These are phyloP conservation scores for Netelia melanura DNA, from an alignment of 2,888 invertebrate species.

Conservation along the genomic window DNA sequence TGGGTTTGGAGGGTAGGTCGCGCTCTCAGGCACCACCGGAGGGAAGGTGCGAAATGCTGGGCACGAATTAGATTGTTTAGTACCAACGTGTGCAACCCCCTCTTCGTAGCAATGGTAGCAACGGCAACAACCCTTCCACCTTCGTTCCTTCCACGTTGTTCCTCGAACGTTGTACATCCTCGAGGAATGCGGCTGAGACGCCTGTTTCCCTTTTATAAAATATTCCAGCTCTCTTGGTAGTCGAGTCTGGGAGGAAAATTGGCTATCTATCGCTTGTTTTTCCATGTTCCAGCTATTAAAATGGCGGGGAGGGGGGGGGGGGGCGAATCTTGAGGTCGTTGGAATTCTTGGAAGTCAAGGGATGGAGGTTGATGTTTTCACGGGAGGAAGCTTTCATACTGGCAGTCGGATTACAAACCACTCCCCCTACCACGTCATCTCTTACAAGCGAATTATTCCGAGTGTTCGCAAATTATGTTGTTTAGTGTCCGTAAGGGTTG, in stretches of 20 bases:
- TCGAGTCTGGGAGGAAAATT: slow-evolving; percentile 18
- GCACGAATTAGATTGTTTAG: slow-evolving; percentile 70
- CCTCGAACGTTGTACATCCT: neutral
- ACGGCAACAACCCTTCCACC: neutral
- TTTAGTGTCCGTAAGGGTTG: slow-evolving; percentile 32
- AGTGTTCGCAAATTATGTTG: slow-evolving; percentile 59
- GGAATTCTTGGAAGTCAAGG: neutral
- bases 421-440: neutral
- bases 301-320: neutral
- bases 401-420: slow-evolving; percentile 35
- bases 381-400: slow-evolving; percentile 27
- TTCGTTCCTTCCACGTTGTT: neutral
- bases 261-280: slow-evolving; percentile 30
- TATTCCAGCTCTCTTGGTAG: no score
- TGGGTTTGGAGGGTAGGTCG: neutral
- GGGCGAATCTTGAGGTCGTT: neutral
- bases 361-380: neutral
- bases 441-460: slow-evolving; percentile 27
- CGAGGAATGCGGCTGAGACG: slow-evolving; percentile 44
- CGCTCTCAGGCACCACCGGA: slow-evolving; percentile 16
- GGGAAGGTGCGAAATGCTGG: slow-evolving; percentile 65
- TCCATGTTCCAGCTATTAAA: slow-evolving; percentile 22
- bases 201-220: slow-evolving; percentile 35
- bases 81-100: slow-evolving; percentile 58
- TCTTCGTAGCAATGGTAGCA: neutral